phyloP scores from a whole-genome alignment of 23 tunicate species.

The Halocynthia aurantium region DNA sequence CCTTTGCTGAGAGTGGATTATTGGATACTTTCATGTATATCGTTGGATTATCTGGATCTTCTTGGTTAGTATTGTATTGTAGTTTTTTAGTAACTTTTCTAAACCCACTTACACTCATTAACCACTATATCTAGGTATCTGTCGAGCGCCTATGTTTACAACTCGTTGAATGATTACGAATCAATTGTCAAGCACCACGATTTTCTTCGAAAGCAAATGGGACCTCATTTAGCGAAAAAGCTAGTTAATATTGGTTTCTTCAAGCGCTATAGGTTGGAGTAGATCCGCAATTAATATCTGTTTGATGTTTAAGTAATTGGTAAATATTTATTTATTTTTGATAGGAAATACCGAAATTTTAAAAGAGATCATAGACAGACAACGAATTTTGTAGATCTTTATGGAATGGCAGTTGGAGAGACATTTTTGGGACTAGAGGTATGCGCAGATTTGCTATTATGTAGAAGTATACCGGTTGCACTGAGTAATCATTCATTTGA shows the following conservation, averaged over 20 bases:
- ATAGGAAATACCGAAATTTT: constrained; percentile 12
- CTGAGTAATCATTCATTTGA: background rate
- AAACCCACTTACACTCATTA: too few relatives aligned
- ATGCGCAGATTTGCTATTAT: background rate
- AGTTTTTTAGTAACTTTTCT: background rate
- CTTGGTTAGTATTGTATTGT: constrained; percentile 13
- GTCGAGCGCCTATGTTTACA: constrained; percentile 5
- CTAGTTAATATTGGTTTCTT: constrained; percentile 9
- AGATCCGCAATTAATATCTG: background rate
- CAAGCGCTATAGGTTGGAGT: constrained; percentile 19
- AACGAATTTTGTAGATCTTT: constrained; percentile 35
- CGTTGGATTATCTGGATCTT: constrained; percentile 45
- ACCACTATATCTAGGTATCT: background rate
- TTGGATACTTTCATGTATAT: constrained; percentile 38
- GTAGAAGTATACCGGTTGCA: background rate
- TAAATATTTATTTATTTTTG: constrained; percentile 4
- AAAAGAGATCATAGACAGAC: constrained; percentile 14
- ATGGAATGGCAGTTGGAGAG: constrained; percentile 29
- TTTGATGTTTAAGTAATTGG: background rate
- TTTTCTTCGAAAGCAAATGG: constrained; percentile 15
- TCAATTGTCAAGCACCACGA: constrained; percentile 27
- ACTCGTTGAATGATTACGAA: background rate
- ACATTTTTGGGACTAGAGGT: constrained; percentile 22
- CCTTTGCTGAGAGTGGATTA: constrained; percentile 29
- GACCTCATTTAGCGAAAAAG: background rate